Conservation (phyloP, 1,140 invertebrate genomes). For the Pectinophora gossypiella region DNA sequence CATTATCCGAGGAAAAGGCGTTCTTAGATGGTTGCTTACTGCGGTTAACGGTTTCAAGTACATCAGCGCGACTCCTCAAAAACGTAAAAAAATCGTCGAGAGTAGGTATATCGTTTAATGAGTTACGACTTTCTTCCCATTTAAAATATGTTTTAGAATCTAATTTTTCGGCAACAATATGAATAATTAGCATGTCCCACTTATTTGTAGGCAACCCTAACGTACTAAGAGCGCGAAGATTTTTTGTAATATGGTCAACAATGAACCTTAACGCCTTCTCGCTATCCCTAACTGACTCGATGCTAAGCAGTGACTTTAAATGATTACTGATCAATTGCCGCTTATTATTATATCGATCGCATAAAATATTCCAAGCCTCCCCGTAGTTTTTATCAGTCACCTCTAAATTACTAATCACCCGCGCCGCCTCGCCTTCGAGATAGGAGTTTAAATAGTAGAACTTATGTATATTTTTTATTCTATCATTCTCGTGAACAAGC, state of each 20-base stretch:
- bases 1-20: too few species aligned
- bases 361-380: constrained; percentile 23
- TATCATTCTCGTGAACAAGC: too few species aligned
- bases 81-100: background rate
- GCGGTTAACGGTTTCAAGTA: background rate
- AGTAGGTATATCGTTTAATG: constrained; percentile 1
- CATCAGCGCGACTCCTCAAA: background rate
- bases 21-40: too few species aligned
- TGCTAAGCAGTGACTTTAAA: constrained; percentile 18
- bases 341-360: too few species aligned
- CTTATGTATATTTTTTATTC: too few species aligned
- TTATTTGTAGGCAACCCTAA: constrained; percentile 12
- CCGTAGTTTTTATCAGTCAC: constrained; percentile 22
- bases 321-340: too few species aligned
- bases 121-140: constrained; percentile 18
- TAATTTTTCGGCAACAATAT: constrained; percentile 11
- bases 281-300: constrained; percentile 5
- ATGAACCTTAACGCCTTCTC: constrained; percentile 12
- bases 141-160: constrained; percentile 8
- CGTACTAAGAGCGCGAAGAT: constrained; percentile 15
- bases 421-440: too few species aligned
- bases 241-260: constrained; percentile 16
- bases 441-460: too few species aligned
- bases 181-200: constrained; percentile 12
- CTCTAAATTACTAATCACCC: constrained; percentile 20